Conservation (phyloP, 1,140 invertebrate genomes). For the Eupeodes corollae region DNA sequence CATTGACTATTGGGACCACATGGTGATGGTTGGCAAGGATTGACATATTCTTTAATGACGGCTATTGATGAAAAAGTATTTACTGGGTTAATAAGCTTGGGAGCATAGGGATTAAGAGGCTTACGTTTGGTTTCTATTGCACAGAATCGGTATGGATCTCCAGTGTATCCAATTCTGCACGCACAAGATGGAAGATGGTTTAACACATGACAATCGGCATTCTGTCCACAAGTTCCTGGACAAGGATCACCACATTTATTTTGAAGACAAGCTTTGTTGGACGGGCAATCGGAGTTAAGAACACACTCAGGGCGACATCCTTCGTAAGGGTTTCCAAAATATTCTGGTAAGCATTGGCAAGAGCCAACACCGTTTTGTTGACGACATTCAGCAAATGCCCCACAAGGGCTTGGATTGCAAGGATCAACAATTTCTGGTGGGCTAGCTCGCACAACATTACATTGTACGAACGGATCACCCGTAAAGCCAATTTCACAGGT, state of each 20-base stretch:
- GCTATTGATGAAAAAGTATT: constrained; percentile 18
- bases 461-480: constrained; percentile 58
- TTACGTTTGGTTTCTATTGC: constrained; percentile 24
- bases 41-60: constrained; percentile 28
- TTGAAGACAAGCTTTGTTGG: constrained; percentile 42
- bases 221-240: constrained; percentile 44
- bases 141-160: constrained; percentile 56
- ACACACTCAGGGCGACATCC: constrained; percentile 49
- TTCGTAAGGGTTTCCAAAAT: constrained; percentile 45
- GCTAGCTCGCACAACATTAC: constrained; percentile 32
- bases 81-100: background rate
- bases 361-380: constrained; percentile 37
- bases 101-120: constrained; percentile 1
- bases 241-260: constrained; percentile 51
- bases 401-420: constrained; percentile 47
- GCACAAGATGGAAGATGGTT: constrained; percentile 63
- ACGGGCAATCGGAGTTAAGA: constrained; percentile 45
- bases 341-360: constrained; percentile 41
- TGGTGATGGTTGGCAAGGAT: constrained; percentile 51
- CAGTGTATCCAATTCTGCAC: constrained; percentile 52
- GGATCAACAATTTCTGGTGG: constrained; percentile 36
- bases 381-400: constrained; percentile 42
- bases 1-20: constrained; percentile 63
- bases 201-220: constrained; percentile 60
- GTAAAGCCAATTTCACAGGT: constrained; percentile 51